Evolutionary conservation across 2,888 invertebrate species (phyloP).

Genomic region (Amaurobius ferox): DNA sequence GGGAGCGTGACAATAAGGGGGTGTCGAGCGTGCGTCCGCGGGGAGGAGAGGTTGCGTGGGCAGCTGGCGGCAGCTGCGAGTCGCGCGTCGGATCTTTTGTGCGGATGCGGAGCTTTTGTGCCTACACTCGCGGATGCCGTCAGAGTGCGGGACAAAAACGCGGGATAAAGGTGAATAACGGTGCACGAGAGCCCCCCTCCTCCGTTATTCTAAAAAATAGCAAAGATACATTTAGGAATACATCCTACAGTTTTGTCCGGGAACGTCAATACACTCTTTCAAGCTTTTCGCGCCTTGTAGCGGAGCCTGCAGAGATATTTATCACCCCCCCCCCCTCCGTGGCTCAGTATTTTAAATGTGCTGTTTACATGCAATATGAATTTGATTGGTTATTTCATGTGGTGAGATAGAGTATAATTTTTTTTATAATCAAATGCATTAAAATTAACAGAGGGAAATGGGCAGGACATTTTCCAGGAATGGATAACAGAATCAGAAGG

Average conservation of each 20-base stretch:
- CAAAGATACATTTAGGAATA: slow-evolving; percentile 8
- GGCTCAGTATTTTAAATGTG: too few species aligned
- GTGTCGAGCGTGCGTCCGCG: neutral
- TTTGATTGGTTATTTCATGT: too few species aligned
- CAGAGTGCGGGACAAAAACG: slow-evolving; percentile 10
- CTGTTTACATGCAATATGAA: too few species aligned
- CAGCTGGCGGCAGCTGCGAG: neutral
- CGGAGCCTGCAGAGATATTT: neutral
- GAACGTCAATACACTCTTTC: neutral
- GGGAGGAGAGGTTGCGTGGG: neutral
- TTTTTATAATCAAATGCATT: too few species aligned
- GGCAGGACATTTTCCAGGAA: too few species aligned
- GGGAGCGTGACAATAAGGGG: slow-evolving; percentile 16
- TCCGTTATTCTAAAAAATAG: neutral
- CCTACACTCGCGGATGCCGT: slow-evolving; percentile 6
- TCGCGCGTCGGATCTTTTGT: slow-evolving; percentile 18
- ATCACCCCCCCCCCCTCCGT: too few species aligned
- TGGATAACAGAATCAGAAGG: too few species aligned
- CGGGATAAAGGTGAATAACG: slow-evolving; percentile 1
- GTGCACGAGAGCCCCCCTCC: neutral
- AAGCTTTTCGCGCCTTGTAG: neutral
- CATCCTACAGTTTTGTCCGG: neutral
- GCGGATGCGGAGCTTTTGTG: slow-evolving; percentile 8
- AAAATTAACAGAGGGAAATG: too few species aligned
- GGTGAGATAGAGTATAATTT: too few species aligned